phyloP scores from a whole-genome alignment of 2,888 invertebrate species.

The Caenorhabditis uteleia region DNA sequence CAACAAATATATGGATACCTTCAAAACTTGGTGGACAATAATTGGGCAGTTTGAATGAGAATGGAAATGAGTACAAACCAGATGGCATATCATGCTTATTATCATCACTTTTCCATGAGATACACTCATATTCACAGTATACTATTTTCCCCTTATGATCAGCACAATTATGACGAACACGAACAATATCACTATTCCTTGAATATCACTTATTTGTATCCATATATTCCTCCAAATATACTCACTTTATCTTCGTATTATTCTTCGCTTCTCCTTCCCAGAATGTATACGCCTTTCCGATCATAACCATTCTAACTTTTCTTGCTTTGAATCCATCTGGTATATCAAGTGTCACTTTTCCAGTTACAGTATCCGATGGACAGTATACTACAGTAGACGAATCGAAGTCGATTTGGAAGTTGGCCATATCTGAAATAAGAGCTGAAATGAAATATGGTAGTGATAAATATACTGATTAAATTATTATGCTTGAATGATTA shows the following conservation, averaged over 20 bases:
- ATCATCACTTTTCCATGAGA: conserved; percentile 28
- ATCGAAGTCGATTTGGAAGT: conserved; percentile 14
- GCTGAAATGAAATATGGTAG: not conserved
- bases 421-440: conserved; percentile 1
- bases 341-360: conserved; percentile 17
- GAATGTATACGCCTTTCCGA: conserved; percentile 34
- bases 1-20: conserved; percentile 5
- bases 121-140: conserved; percentile 13
- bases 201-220: not conserved
- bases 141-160: conserved; percentile 34
- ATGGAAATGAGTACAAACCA: conserved; percentile 19
- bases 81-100: conserved; percentile 24
- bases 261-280: conserved; percentile 33
- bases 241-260: conserved; percentile 34
- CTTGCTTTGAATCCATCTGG: conserved; percentile 15
- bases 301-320: conserved; percentile 23
- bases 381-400: conserved; percentile 8
- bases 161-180: conserved; percentile 33
- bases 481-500: too few relatives aligned
- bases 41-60: conserved; percentile 26
- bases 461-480: too few relatives aligned
- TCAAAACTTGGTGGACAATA: conserved; percentile 36
- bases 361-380: conserved; percentile 13
- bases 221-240: not conserved
- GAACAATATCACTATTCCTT: conserved; percentile 26